phyloP scores from a whole-genome alignment of 1,140 invertebrate genomes.

The Lucilia sericata region DNA sequence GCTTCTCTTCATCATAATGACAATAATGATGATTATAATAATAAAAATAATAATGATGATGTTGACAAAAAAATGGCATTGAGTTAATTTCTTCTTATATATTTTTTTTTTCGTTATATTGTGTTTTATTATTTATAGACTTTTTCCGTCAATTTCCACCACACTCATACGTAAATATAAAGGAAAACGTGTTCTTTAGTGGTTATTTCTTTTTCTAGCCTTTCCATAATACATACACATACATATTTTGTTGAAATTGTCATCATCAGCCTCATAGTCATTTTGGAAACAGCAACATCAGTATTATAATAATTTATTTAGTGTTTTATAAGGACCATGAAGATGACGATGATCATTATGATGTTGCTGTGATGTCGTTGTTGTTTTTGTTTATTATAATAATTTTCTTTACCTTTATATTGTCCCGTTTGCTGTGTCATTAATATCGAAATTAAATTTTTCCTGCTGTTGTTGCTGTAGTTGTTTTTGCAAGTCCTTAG shows the following conservation, averaged over 20 bases:
- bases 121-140: too few relatives aligned
- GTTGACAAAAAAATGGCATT: constrained; percentile 16
- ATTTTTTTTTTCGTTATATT: not conserved
- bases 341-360: not conserved
- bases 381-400: too few relatives aligned
- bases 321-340: not conserved
- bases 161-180: too few relatives aligned
- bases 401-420: not conserved
- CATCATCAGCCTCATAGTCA: too few relatives aligned
- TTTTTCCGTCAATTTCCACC: too few relatives aligned
- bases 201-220: too few relatives aligned
- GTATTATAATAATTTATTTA: too few relatives aligned
- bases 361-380: not conserved
- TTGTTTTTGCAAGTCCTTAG: not conserved
- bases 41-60: constrained; percentile 9
- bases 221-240: too few relatives aligned
- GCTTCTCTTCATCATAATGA: not conserved
- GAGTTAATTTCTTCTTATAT: not conserved
- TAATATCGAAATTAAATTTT: constrained; percentile 18
- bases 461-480: not conserved
- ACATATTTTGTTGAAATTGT: too few relatives aligned
- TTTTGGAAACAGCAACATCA: too few relatives aligned
- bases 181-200: too few relatives aligned
- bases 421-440: not conserved
- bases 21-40: not conserved